Conservation (phyloP, 2,113 vertebrate species). For the Pseudorhombus dupliciocellatus region DNA sequence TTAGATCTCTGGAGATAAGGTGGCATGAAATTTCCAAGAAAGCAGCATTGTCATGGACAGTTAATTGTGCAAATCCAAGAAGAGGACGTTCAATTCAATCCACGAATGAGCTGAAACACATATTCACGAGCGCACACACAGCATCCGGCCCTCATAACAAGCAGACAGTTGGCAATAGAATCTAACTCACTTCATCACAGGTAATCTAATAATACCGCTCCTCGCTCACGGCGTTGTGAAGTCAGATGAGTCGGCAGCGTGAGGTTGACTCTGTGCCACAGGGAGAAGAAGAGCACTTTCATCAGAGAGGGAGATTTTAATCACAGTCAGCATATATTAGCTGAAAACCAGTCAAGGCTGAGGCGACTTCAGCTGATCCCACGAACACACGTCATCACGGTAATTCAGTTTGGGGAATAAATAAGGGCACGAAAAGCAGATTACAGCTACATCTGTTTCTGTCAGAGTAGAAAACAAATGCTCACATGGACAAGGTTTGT, state of each 20-base stretch:
- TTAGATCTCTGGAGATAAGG: constrained; percentile 26
- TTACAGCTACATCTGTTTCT: background rate
- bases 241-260: constrained; percentile 30
- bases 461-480: background rate
- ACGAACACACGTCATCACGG: background rate
- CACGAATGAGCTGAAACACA: background rate
- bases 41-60: constrained; percentile 11
- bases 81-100: background rate
- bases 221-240: constrained; percentile 24
- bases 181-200: constrained; percentile 39
- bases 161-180: constrained; percentile 8
- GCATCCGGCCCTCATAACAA: background rate
- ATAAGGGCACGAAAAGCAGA: background rate
- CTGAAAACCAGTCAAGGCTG: constrained; percentile 15
- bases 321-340: constrained; percentile 21
- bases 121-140: background rate
- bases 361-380: background rate
- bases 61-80: constrained; percentile 8
- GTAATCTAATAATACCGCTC: constrained; percentile 42
- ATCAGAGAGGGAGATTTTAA: constrained; percentile 29
- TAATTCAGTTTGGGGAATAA: background rate
- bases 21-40: constrained; percentile 33
- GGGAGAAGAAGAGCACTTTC: constrained; percentile 14
- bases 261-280: constrained; percentile 21
- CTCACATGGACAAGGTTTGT: background rate